Percentiles rank a stretch among this genome's conserved stretches.
Evolutionary conservation across 2,888 invertebrate genomes (phyloP).

Genomic region (Leucophora obtusa): DNA sequence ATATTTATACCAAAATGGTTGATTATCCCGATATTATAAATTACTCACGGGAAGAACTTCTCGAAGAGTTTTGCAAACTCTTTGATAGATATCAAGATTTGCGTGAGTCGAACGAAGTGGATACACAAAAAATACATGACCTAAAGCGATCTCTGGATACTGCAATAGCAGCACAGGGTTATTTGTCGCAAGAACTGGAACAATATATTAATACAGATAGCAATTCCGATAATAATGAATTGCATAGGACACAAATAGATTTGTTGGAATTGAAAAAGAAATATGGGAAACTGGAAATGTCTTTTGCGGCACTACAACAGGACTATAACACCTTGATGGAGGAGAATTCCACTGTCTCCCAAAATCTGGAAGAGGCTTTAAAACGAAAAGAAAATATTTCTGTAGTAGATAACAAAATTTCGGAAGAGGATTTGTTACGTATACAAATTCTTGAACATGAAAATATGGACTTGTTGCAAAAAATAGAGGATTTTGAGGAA

Average conservation of each 20-base stretch:
- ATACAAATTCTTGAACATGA: constrained; percentile 70
- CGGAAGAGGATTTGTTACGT: constrained; percentile 50
- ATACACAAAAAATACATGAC: constrained; percentile 76
- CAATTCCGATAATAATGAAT: constrained; percentile 44
- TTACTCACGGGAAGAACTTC: constrained; percentile 72
- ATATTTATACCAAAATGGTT: constrained; percentile 28
- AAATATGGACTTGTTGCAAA: constrained; percentile 73
- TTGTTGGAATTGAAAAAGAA: constrained; percentile 70
- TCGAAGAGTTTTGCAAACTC: constrained; percentile 74
- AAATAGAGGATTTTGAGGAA: constrained; percentile 73
- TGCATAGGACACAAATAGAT: constrained; percentile 65
- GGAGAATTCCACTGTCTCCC: constrained; percentile 60
- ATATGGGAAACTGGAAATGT: constrained; percentile 64
- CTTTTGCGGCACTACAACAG: constrained; percentile 67
- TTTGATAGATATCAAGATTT: constrained; percentile 70
- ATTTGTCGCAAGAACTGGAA: constrained; percentile 75
- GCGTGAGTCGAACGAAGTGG: constrained; percentile 69
- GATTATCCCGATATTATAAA: constrained; percentile 66
- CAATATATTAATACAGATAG: constrained; percentile 66
- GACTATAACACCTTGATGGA: constrained; percentile 68
- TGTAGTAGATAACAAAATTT: constrained; percentile 37
- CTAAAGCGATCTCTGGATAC: constrained; percentile 75
- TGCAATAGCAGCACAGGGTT: constrained; percentile 72
- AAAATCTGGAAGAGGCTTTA: constrained; percentile 63
- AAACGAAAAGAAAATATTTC: constrained; percentile 32